A percentile compares a stretch with the other conserved stretches of the same genome.
phyloP scores from a whole-genome alignment of 1,140 invertebrate genomes.

The Centruroides sculpturatus region DNA sequence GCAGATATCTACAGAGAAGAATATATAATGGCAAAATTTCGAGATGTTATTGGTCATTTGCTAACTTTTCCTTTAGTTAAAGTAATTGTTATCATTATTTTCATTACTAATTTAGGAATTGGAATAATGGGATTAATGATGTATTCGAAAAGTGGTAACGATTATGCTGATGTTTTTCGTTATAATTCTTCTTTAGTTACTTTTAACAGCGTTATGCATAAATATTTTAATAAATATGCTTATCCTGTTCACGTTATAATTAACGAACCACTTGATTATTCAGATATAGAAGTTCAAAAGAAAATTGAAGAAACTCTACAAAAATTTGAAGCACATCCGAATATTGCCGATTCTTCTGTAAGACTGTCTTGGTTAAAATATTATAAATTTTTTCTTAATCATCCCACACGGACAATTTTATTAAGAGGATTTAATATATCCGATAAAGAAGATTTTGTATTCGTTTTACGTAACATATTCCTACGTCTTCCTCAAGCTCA shows the following conservation, averaged over 20 bases:
- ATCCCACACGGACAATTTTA: constrained; percentile 48
- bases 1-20: too few species aligned
- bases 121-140: constrained; percentile 69
- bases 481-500: constrained; percentile 26
- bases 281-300: constrained; percentile 55
- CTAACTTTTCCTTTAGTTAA: constrained; percentile 44
- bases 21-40: too few species aligned
- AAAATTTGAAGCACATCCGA: constrained; percentile 63
- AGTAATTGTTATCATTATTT: constrained; percentile 55
- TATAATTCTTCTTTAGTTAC: constrained; percentile 75
- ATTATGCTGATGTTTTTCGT: constrained; percentile 58
- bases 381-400: constrained; percentile 59
- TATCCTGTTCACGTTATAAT: constrained; percentile 78
- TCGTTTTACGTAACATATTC: constrained; percentile 50
- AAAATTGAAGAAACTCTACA: constrained; percentile 63
- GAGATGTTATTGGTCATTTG: too few species aligned
- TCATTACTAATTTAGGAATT: constrained; percentile 60
- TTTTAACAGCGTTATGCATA: constrained; percentile 75
- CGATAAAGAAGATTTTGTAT: constrained; percentile 55
- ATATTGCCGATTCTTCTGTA: constrained; percentile 49
- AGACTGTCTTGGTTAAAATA: constrained; percentile 80
- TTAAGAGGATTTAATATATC: constrained; percentile 51
- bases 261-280: constrained; percentile 67
- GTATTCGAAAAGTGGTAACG: constrained; percentile 75
- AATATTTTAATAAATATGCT: constrained; percentile 76